Base-by-base conservation (phyloP, 2,797 vertebrate species). In the Manis pentadactyla region DNA sequence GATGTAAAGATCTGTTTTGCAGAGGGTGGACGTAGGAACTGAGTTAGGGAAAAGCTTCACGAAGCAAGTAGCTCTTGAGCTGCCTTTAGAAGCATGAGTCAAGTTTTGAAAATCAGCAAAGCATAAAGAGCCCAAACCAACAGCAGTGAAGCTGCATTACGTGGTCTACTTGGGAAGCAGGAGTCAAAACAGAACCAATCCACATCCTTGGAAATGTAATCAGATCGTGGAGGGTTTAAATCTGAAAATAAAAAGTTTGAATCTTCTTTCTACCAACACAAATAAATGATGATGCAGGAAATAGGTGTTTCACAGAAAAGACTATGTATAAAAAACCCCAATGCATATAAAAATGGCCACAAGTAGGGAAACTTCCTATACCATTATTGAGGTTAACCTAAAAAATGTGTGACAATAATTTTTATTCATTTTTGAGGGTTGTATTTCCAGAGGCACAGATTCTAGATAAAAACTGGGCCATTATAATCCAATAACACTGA, bases 401-500 rank as follows among this genome's bases (percentile, higher is more conserved):
- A 88, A 96, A 96, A 96, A 84, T 64, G 34, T 46, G 68, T 82
- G 51, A 57, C 71, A 97, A 95, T 57, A 97, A 79, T 94, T 96
- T 91, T 73, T 29, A 95, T 96, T 87, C 37, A 2, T 34, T 93
- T 97, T 92, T 97, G 14, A 68, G 66, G 78, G 77, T 74, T 89
- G 75, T 93, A 86, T 91, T 98, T 98, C 96, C 97, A 93, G 95
- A 97, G 95, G 59, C 82, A 83, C 37, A 46, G 49, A 94, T 86
- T 91, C 17, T 77, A 96, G 97, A 93, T 96, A 91, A 94, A 97
- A 95, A 87, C 19, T 55, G 39, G n/a, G 95, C 97, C 90, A 92
- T 96, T 89, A 94, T 92, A 94, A 96, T 94, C 53, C n/a, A 88
- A 51, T 75, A 87, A 94, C 94, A 97, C 75, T 19, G 23, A 96